These are phyloP conservation scores for Alfaro cultratus DNA, from an alignment of 2,797 vertebrate species.

Conservation along the genomic window DNA sequence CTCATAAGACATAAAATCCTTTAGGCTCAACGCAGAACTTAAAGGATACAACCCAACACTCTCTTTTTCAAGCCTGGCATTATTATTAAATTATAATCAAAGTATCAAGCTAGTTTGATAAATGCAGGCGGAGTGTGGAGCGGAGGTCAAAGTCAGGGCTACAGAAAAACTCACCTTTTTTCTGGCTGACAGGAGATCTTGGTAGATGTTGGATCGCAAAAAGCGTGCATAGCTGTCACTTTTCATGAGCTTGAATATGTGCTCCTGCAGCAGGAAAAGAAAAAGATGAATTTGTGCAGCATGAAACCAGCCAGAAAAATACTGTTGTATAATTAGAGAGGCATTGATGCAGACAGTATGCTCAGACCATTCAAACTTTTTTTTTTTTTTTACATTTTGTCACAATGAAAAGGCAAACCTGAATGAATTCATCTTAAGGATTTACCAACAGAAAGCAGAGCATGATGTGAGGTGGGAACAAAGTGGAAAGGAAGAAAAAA, in stretches of 20 bases:
- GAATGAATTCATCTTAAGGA: background rate
- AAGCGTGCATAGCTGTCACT: conserved; percentile 98
- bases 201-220: conserved; percentile 93
- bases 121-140: conserved; percentile 18
- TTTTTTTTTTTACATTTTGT: background rate
- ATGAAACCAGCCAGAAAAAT: background rate
- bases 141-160: conserved; percentile 7
- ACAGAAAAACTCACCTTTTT: conserved; percentile 89
- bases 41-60: background rate
- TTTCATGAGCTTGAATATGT: conserved; percentile 98
- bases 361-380: background rate
- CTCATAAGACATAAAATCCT: background rate
- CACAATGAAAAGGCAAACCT: background rate
- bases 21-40: background rate
- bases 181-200: conserved; percentile 92
- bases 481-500: background rate
- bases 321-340: background rate
- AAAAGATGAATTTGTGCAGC: background rate
- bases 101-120: conserved; percentile 19
- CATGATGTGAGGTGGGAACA: background rate
- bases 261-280: conserved; percentile 83
- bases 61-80: background rate
- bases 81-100: conserved; percentile 1
- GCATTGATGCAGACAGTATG: background rate
- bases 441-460: background rate